These are phyloP conservation scores for Poecilia latipinna DNA, from an alignment of 2,113 vertebrate genomes.

Conservation along the genomic window DNA sequence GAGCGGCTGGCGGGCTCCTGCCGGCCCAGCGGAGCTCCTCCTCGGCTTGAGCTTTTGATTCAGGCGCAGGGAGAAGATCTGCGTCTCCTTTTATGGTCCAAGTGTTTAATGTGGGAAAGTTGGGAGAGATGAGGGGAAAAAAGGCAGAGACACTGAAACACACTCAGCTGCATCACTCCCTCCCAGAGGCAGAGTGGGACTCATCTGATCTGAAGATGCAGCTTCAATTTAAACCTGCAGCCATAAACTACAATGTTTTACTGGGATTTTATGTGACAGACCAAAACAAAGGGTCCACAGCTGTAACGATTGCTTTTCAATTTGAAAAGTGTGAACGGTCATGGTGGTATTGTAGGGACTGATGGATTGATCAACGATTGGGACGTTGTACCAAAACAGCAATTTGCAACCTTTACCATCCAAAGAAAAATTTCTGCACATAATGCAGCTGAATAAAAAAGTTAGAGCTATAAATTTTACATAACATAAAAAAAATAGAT, in stretches of 20 bases:
- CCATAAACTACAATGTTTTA: too few relatives aligned
- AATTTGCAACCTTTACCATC: too few relatives aligned
- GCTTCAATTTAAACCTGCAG: background rate
- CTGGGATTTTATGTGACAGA: background rate
- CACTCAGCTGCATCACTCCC: conserved; percentile 8
- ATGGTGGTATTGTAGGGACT: too few relatives aligned
- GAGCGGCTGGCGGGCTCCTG: conserved; percentile 1
- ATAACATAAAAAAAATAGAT: too few relatives aligned
- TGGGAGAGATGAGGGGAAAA: background rate
- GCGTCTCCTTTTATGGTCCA: conserved; percentile 66
- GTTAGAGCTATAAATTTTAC: too few relatives aligned
- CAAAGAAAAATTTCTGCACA: too few relatives aligned
- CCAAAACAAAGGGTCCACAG: background rate
- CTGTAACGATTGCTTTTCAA: too few relatives aligned
- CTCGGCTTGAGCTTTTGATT: conserved; percentile 20
- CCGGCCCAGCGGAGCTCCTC: conserved; percentile 30
- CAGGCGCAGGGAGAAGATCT: conserved; percentile 17
- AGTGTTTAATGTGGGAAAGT: conserved; percentile 65
- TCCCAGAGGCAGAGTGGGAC: background rate
- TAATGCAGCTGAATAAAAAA: too few relatives aligned
- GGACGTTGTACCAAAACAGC: too few relatives aligned
- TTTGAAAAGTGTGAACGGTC: too few relatives aligned
- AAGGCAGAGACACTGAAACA: background rate
- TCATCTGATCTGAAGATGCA: background rate
- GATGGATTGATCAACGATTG: too few relatives aligned